Base-by-base conservation (phyloP, 2,888 invertebrate species). In the Temnothorax unifasciatus region DNA sequence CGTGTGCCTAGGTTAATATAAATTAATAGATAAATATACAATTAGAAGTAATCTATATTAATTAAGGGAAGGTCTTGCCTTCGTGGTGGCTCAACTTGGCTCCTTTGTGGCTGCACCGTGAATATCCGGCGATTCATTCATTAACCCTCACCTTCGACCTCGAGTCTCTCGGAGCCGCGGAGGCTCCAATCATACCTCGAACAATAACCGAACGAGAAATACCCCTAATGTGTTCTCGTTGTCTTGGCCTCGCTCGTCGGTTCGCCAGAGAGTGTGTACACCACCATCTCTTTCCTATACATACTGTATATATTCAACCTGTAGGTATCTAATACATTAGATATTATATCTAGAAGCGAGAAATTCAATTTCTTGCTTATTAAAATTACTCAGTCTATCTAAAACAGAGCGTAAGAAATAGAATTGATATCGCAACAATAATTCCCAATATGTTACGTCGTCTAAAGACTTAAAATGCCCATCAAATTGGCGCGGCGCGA, bases 11-110 rank as follows among this genome's bases (percentile, higher is more conserved):
- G 91, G 92, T 94, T 93, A 93, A 93, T 93, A 93, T 93, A 92
- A 91, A 94, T 94, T 95, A 94, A 95, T 94, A 94, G 94, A 94
- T 94, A 94, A 94, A 94, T 94, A 94, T 94, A 94, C 94, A 94
- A 95, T 95, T 94, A 94, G 92, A 92, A 92, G 93, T 94, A 94
- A 95, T 95, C 94, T 94, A 94, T 94, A 94, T 94, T 94, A 94
- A 95, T 95, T 94, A 94, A 93, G 93, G 92, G 88, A 91, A 92
- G 92, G 92, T 90, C 92, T 92, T 91, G 90, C 89, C 91, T 92
- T 92, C 91, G 90, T 85, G 90, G 91, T 90, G 89, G 91, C 89
- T 91, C 89, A 87, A 90, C 92, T 92, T 92, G 91, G 89, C 90
- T 93, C 92, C 93, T 93, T 93, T 93, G 93, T 92, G 92, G 90